Conservation (phyloP, 2,888 invertebrate genomes). For the Hymenopus coronatus region DNA sequence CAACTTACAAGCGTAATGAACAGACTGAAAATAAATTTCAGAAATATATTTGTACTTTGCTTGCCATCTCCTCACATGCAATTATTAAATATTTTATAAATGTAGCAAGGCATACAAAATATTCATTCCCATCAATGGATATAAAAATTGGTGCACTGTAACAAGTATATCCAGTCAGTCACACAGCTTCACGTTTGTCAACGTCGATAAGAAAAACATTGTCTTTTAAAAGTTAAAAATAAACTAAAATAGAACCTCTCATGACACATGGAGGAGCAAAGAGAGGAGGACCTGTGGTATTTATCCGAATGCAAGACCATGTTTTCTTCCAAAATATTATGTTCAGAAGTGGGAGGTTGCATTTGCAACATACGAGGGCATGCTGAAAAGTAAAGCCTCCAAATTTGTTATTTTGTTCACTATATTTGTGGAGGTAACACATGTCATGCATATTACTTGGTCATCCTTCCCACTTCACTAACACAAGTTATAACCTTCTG, state of each 20-base stretch:
- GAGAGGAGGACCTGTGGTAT: not conserved
- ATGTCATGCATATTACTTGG: no score
- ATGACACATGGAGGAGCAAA: no score
- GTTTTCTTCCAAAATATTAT: no score
- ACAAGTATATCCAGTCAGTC: not conserved
- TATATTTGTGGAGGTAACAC: no score
- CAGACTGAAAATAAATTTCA: not conserved
- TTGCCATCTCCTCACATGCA: not conserved
- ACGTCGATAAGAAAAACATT: not conserved
- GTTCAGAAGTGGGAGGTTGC: no score
- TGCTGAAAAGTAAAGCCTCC: no score
- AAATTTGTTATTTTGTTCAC: no score
- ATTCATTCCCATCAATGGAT: not conserved
- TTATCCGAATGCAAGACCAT: no score
- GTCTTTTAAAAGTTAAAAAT: not conserved
- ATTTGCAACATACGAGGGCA: no score
- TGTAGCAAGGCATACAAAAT: not conserved
- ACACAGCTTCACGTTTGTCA: not conserved
- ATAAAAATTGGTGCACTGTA: not conserved
- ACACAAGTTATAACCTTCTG: no score
- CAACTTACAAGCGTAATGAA: not conserved
- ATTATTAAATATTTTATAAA: not conserved
- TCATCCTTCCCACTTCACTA: no score
- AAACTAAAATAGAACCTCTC: no score
- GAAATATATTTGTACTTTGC: not conserved